A percentile compares a stretch with the other conserved stretches of the same genome.
phyloP scores from a whole-genome alignment of 2,113 vertebrate species.

The Galeopterus variegatus region DNA sequence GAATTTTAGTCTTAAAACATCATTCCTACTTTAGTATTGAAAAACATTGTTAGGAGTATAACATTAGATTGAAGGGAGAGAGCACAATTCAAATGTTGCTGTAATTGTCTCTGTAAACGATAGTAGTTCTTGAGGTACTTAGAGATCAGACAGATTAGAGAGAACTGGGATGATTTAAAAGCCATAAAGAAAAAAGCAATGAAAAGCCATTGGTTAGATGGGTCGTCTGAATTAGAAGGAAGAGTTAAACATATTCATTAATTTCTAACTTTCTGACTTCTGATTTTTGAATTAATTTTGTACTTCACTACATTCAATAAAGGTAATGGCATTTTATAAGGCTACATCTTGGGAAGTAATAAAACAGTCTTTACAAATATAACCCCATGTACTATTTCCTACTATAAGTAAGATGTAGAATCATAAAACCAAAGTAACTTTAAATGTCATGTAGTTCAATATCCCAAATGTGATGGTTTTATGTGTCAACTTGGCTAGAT shows the following conservation, averaged over 20 bases:
- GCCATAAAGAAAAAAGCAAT: background rate
- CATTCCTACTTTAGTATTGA: background rate
- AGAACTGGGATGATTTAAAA: constrained; percentile 45
- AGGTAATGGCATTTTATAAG: background rate
- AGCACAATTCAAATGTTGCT: background rate
- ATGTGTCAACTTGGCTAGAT: background rate
- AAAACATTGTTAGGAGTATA: background rate
- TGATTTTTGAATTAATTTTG: background rate
- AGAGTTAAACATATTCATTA: background rate
- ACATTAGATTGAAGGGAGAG: background rate
- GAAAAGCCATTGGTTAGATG: background rate
- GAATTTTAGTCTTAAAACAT: background rate
- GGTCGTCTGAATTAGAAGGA: background rate
- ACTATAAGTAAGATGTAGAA: background rate
- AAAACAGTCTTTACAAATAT: background rate
- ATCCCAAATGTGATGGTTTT: background rate
- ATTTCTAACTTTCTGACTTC: background rate
- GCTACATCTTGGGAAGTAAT: background rate
- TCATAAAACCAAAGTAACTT: background rate
- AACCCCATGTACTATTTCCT: background rate
- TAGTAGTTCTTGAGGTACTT: background rate
- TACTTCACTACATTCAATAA: background rate
- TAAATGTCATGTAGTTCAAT: background rate
- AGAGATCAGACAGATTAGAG: background rate
- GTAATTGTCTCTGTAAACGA: background rate